Conservation (phyloP, 2,797 vertebrate species). For the Tokudaia muenninki region DNA sequence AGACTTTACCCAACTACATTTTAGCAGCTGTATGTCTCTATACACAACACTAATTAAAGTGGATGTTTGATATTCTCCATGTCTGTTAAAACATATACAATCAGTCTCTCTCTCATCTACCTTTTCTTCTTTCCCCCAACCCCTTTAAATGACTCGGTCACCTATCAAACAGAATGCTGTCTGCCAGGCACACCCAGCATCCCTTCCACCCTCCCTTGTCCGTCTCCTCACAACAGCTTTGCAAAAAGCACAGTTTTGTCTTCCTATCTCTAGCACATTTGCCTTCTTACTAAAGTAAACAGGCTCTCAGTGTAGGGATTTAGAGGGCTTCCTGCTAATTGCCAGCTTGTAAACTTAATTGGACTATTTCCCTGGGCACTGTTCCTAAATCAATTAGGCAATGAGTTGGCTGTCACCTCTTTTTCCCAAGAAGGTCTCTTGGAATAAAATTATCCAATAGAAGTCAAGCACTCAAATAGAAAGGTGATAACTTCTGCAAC, state of each 20-base stretch:
- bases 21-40: conserved; percentile 82
- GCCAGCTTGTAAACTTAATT: conserved; percentile 99
- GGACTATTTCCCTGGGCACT: conserved; percentile 91
- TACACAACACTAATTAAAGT: conserved; percentile 81
- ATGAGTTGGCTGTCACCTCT: conserved; percentile 91
- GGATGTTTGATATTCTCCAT: conserved; percentile 83
- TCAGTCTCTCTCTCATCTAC: not conserved
- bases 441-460: conserved; percentile 89
- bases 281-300: conserved; percentile 93
- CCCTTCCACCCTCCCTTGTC: conserved; percentile 85
- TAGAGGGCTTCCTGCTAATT: conserved; percentile 95
- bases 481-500: conserved; percentile 90
- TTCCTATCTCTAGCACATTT: conserved; percentile 91
- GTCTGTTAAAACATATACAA: conserved; percentile 77
- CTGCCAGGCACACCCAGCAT: conserved; percentile 84
- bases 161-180: conserved; percentile 85
- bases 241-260: conserved; percentile 88
- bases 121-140: not conserved
- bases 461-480: conserved; percentile 90
- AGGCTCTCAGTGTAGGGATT: conserved; percentile 94
- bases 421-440: conserved; percentile 90
- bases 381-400: conserved; percentile 95
- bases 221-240: conserved; percentile 88
- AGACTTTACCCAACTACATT: conserved; percentile 74
- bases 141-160: conserved; percentile 84